These are phyloP conservation scores for Calypte anna DNA, from an alignment of 2,113 vertebrate genomes.

Conservation along the genomic window DNA sequence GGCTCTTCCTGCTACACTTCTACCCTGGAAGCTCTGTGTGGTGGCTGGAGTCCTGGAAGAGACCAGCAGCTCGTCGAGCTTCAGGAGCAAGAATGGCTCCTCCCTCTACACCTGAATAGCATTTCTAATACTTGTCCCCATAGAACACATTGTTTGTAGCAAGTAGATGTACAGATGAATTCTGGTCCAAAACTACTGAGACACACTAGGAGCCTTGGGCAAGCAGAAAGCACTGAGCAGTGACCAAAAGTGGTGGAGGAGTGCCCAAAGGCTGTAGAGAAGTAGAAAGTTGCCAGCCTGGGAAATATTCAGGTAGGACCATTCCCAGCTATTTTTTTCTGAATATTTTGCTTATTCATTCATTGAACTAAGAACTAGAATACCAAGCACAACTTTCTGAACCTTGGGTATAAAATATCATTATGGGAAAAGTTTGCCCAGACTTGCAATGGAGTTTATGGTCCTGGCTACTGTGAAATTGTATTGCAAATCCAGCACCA, in stretches of 20 bases:
- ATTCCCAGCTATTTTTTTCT: neutral
- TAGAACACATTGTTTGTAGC: neutral
- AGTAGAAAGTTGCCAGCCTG: neutral
- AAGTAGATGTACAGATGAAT: neutral
- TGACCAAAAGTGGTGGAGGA: neutral
- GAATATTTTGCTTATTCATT: neutral
- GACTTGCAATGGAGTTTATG: neutral
- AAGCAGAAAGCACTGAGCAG: neutral
- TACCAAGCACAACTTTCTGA: neutral
- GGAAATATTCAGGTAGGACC: neutral
- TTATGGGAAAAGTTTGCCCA: neutral
- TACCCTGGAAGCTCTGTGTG: too few relatives aligned
- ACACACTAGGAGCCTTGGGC: neutral
- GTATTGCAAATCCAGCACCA: neutral
- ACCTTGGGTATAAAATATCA: neutral
- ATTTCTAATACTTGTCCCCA: neutral
- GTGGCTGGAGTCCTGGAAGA: too few relatives aligned
- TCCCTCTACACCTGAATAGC: neutral
- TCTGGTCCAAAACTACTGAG: neutral
- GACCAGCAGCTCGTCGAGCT: too few relatives aligned
- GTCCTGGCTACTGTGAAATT: neutral
- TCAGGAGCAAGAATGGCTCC: too few relatives aligned
- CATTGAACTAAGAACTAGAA: neutral
- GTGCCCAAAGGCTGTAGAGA: neutral
- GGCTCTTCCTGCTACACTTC: too few relatives aligned